These are phyloP conservation scores for Dendrolimus pini DNA, from an alignment of 2,888 invertebrate species.

Conservation along the genomic window DNA sequence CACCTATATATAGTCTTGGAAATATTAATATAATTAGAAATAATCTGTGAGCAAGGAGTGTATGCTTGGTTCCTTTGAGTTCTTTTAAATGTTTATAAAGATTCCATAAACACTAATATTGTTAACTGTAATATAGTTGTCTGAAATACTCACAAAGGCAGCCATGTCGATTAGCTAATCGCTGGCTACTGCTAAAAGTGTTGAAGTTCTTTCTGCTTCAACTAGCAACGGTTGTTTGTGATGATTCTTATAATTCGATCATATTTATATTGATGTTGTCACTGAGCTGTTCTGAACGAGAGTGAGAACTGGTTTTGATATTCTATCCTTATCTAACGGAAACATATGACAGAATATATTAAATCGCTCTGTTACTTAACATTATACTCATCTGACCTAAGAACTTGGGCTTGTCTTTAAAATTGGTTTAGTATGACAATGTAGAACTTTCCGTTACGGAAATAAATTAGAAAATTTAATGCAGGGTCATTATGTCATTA, in stretches of 20 bases:
- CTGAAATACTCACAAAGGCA: constrained; percentile 58
- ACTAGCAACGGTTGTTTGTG: constrained; percentile 65
- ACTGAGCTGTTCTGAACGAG: constrained; percentile 35
- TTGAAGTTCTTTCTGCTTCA: constrained; percentile 49
- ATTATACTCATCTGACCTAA: constrained; percentile 1
- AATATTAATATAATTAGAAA: no score
- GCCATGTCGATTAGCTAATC: constrained; percentile 72
- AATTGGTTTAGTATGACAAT: background rate
- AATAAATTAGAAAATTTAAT: background rate
- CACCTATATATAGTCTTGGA: no score
- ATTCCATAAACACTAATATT: no score
- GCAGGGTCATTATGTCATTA: no score
- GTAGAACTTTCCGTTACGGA: background rate
- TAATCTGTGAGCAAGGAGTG: no score
- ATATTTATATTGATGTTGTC: constrained; percentile 64
- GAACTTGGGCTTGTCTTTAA: background rate
- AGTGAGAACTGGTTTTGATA: constrained; percentile 48
- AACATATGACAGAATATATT: constrained; percentile 53
- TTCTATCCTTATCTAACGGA: constrained; percentile 64
- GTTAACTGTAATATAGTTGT: no score
- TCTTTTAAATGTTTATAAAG: no score
- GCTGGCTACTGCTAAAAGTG: constrained; percentile 50
- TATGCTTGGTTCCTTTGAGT: no score
- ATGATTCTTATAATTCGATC: constrained; percentile 40
- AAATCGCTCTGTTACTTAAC: constrained; percentile 53